Base-by-base conservation (phyloP, 2,888 invertebrate species). In the Scelioninae gen. 2 region DNA sequence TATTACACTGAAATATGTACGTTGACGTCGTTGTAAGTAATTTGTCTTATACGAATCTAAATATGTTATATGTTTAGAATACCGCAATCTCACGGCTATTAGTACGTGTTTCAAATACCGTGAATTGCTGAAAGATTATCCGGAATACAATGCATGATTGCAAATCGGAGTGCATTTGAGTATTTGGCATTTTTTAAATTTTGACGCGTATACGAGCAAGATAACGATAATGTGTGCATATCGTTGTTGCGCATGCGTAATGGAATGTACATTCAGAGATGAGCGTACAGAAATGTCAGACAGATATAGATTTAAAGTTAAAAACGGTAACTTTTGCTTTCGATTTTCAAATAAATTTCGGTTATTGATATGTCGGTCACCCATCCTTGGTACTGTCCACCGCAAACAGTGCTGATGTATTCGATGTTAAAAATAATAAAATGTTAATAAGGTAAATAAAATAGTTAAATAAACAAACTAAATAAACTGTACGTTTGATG, bases 41-140 rank as follows among this genome's bases (percentile, higher is more conserved):
- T 41, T 41, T 18, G 18, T 41, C 22, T 5, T 5, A 5, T 4
- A 35, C 28, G 6, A 7, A 2, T 18, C 19, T 35, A 35, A 52
- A 52, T n/a, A n/a, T n/a, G n/a, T n/a, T 52, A 35, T 52, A 52
- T 52, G 35, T 52, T 52, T 52, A 18, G 50, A 52, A 33, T 52
- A 52, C 16, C 18, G 19, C 35, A 52, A 52, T 52, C 50, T 52
- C 50, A 35, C 19, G 18, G 35, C 33, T 18, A 52, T 28, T 25
- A 25, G 37, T 53, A 39, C 53, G 53, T 53, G 53, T 37, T 39
- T 55, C 41, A 28, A 55, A 55, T 41, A 28, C 28, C 15, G 25
- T n/a, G 41, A 41, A 55, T 55, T 28, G 25, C 25, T 39, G 55
- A 39, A 41, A 55, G 55, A 55, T 58, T 58, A 53, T 53, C 7